Evolutionary conservation across 2,888 invertebrate species (phyloP).

Genomic region (Lamproptera curius): DNA sequence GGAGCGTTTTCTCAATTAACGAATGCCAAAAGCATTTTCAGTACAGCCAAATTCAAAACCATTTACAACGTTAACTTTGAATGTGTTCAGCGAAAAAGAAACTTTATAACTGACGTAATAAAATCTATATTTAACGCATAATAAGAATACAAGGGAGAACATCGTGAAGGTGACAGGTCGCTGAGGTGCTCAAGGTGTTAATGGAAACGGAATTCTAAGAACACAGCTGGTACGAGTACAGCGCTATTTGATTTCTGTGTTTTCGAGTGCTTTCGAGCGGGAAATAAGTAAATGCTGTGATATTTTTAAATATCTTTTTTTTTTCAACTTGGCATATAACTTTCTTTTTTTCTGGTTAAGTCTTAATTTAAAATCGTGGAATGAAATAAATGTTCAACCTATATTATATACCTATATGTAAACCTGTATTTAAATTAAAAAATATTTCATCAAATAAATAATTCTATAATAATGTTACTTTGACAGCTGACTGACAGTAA

Average conservation of each 20-base stretch:
- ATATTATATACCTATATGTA: too few relatives aligned
- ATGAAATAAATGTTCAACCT: too few relatives aligned
- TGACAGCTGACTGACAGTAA: too few relatives aligned
- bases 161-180: slow-evolving; percentile 39
- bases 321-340: too few relatives aligned
- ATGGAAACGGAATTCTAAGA: slow-evolving; percentile 36
- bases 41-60: slow-evolving; percentile 40
- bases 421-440: too few relatives aligned
- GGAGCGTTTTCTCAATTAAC: slow-evolving; percentile 36
- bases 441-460: too few relatives aligned
- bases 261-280: not conserved
- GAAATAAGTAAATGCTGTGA: not conserved
- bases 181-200: slow-evolving; percentile 39
- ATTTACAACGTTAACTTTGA: slow-evolving; percentile 28
- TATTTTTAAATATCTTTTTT: too few relatives aligned
- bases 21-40: slow-evolving; percentile 42
- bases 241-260: slow-evolving; percentile 26
- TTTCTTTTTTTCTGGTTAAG: too few relatives aligned
- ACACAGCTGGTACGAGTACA: slow-evolving; percentile 24
- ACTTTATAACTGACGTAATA: slow-evolving; percentile 20
- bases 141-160: slow-evolving; percentile 24
- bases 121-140: slow-evolving; percentile 6
- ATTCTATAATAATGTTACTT: too few relatives aligned
- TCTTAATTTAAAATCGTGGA: too few relatives aligned
- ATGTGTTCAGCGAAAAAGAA: slow-evolving; percentile 10